Base-by-base conservation (phyloP, 92 coral and sea anemone species). In the Phenganax stokvisi region DNA sequence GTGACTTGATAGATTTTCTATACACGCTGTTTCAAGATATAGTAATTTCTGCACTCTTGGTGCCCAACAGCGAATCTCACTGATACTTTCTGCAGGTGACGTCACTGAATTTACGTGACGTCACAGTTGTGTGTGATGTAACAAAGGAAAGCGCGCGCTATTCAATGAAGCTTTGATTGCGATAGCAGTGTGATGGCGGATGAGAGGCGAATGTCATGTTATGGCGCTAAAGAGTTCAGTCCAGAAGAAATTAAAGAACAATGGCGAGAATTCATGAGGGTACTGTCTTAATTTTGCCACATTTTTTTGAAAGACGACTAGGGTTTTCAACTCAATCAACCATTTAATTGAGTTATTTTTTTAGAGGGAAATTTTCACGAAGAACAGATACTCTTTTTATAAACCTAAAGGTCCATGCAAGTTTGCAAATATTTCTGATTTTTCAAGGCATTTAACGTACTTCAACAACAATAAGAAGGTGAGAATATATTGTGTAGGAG, bases 391-490 rank as follows among this genome's bases (percentile, higher is more conserved):
- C n/a, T 13, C 73, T 3, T 68, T 30, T 29, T 68, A 68, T 53
- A 68, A 68, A 68, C 44, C 16, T n/a, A 12, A 68, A 16, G 73
- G 31, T 68, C 73, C 10, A 9, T 10, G 11, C 54, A 76, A 30
- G 81, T 84, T 20, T 79, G 66, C 62, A 58, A 82, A 71, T 72
- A 74, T 47, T 62, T 2, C 75, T 17, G 88, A 89, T 44, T 56
- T 73, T 44, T 74, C 85, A 57, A 74, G 11, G 55, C 12, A 9
- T 25, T 87, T 74, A 54, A 94, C 92, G 67, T 94, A 90, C 76
- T 94, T 88, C 85, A 92, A 94, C 81, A 91, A 89, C 31, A 90
- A 89, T 54, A 96, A 96, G 79, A 79, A 84, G 99, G 99, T 96
- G 61, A 79, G 85, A 12, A 20, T n/a, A 2, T 37, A 37, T 37